phyloP scores from a whole-genome alignment of 2,113 vertebrate genomes.

The Xenus cinereus region DNA sequence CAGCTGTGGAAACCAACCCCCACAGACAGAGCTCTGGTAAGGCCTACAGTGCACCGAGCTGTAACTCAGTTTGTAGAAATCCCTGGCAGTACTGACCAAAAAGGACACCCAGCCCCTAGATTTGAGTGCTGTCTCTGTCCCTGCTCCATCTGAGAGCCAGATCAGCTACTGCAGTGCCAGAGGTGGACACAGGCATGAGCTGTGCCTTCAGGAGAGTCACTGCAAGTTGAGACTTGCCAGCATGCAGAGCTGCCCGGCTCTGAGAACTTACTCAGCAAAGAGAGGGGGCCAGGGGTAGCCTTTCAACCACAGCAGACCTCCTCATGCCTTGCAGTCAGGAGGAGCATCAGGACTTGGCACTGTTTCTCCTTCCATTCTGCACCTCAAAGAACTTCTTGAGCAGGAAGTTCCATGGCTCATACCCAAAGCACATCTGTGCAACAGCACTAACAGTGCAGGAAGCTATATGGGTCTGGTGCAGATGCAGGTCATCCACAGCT shows the following conservation, averaged over 20 bases:
- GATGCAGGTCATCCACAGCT: fast-evolving
- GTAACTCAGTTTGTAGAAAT: not conserved
- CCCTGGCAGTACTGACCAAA: not conserved
- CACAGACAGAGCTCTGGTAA: not conserved
- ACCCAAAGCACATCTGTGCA: not conserved
- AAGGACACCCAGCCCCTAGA: not conserved
- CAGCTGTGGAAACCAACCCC: not conserved
- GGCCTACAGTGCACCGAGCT: not conserved
- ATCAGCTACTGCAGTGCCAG: not conserved
- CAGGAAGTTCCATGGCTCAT: not conserved
- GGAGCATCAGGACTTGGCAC: not conserved
- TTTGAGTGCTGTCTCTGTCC: not conserved
- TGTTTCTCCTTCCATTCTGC: not conserved
- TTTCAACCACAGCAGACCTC: fast-evolving
- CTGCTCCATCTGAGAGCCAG: not conserved
- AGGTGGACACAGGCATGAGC: not conserved
- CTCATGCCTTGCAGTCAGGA: not conserved
- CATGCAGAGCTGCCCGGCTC: fast-evolving
- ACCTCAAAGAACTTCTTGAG: not conserved
- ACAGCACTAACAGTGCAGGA: not conserved
- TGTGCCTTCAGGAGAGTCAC: not conserved
- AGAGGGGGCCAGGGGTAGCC: not conserved
- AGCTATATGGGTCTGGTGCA: not conserved
- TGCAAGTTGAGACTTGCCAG: not conserved
- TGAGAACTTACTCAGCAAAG: too few species aligned